A percentile compares a stretch with the other conserved stretches of the same genome.
These are phyloP conservation scores for Pseudococcus jackbeardsleyi DNA, from an alignment of 2,888 invertebrate species.

Conservation along the genomic window DNA sequence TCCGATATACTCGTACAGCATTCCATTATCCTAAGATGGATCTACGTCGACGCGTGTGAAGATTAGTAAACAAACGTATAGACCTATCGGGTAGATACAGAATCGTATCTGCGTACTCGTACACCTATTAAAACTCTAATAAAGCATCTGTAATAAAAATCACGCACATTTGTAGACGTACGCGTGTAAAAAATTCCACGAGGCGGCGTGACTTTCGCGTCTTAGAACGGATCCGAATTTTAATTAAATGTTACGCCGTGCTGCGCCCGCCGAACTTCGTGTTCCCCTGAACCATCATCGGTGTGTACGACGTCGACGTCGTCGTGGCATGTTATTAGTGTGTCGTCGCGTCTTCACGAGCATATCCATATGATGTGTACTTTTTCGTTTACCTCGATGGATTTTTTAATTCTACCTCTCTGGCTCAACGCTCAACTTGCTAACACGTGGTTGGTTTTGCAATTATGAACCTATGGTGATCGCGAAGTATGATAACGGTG, in stretches of 20 bases:
- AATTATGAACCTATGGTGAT: too few relatives aligned
- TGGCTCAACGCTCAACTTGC: too few relatives aligned
- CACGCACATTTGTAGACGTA: constrained; percentile 27
- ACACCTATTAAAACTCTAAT: not conserved
- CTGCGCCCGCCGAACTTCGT: not conserved
- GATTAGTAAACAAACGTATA: not conserved
- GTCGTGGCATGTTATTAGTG: too few relatives aligned
- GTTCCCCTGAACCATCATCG: not conserved
- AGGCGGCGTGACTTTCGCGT: constrained; percentile 16
- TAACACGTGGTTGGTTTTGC: too few relatives aligned
- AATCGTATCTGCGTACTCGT: not conserved
- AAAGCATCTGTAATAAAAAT: constrained; percentile 32
- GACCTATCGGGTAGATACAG: not conserved
- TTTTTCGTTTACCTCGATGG: too few relatives aligned
- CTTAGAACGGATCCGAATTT: constrained; percentile 20
- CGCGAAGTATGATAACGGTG: too few relatives aligned
- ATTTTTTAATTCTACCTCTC: too few relatives aligned
- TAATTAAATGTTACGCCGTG: not conserved
- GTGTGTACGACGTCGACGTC: too few relatives aligned
- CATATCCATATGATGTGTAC: too few relatives aligned
- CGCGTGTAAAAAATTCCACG: constrained; percentile 1
- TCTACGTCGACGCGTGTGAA: not conserved
- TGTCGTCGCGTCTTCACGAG: too few relatives aligned
- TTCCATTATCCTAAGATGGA: constrained; percentile 1
- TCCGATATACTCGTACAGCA: not conserved